These are phyloP conservation scores for Nothobranchius furzeri DNA, from an alignment of 2,113 vertebrate genomes.

Conservation along the genomic window DNA sequence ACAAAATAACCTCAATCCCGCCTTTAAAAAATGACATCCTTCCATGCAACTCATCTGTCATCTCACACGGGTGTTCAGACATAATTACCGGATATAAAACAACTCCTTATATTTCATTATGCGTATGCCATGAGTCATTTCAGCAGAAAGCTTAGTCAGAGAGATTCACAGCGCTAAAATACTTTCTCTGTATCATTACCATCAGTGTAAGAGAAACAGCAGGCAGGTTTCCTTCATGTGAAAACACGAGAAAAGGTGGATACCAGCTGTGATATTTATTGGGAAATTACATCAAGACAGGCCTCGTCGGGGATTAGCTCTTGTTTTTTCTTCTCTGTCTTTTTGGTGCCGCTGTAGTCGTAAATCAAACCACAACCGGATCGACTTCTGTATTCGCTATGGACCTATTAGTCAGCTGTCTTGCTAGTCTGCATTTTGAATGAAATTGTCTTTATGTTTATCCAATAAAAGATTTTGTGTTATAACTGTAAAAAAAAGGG, in stretches of 20 bases:
- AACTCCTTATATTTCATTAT: conserved; percentile 51
- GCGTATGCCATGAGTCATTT: conserved; percentile 22
- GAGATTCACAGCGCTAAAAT: conserved; percentile 6
- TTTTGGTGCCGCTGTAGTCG: not conserved
- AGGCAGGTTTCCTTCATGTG: conserved; percentile 5
- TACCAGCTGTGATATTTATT: conserved; percentile 15
- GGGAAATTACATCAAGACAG: conserved; percentile 10
- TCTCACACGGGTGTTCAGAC: conserved; percentile 38
- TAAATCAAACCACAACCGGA: not conserved
- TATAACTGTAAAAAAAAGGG: not conserved
- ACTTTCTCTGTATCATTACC: conserved; percentile 8
- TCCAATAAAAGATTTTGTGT: not conserved
- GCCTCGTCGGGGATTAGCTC: conserved; percentile 3
- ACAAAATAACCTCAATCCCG: conserved; percentile 15
- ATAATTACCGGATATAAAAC: conserved; percentile 65
- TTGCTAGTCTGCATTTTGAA: not conserved
- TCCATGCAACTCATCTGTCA: conserved; percentile 11
- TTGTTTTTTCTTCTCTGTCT: not conserved
- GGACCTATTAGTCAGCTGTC: not conserved
- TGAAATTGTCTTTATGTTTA: not conserved
- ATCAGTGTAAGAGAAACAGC: conserved; percentile 6
- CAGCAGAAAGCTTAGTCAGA: conserved; percentile 14
- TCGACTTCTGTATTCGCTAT: not conserved
- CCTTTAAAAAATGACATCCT: conserved; percentile 6
- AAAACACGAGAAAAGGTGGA: conserved; percentile 3